These are phyloP conservation scores for Drosophila prostipennis DNA, from an alignment of 2,888 invertebrate genomes.

Conservation along the genomic window DNA sequence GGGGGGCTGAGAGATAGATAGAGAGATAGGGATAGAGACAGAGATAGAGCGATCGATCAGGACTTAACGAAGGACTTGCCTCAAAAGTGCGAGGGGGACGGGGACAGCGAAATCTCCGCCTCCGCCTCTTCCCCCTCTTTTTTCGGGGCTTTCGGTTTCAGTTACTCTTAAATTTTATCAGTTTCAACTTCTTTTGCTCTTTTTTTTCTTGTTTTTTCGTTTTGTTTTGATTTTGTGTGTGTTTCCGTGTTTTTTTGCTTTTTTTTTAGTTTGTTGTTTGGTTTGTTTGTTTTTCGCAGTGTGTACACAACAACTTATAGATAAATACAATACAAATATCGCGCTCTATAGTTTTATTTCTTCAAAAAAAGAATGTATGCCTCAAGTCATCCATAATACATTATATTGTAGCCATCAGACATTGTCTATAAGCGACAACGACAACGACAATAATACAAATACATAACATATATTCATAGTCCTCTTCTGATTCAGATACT, in stretches of 20 bases:
- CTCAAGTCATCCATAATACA: conserved; percentile 83
- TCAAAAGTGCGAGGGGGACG: conserved; percentile 18
- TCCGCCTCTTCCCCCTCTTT: conserved; percentile 8
- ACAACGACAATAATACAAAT: conserved; percentile 64
- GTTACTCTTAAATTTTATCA: conserved; percentile 70
- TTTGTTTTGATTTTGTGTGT: conserved; percentile 47
- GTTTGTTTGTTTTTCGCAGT: conserved; percentile 36
- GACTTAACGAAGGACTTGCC: conserved; percentile 27
- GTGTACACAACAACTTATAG: conserved; percentile 73
- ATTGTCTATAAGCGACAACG: conserved; percentile 50
- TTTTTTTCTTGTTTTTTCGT: conserved; percentile 48
- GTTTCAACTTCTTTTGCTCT: conserved; percentile 66
- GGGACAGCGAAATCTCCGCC: too few species aligned
- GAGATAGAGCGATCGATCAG: conserved; percentile 41
- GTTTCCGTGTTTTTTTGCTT: conserved; percentile 40
- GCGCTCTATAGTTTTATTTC: conserved; percentile 69
- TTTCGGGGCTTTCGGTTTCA: conserved; percentile 48
- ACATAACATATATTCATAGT: conserved; percentile 54
- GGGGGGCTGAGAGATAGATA: conserved; percentile 35
- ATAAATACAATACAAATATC: conserved; percentile 77
- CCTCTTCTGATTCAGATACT: conserved; percentile 31
- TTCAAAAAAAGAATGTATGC: conserved; percentile 78
- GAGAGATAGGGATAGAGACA: conserved; percentile 54
- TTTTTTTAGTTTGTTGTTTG: conserved; percentile 50
- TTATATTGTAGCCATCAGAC: conserved; percentile 62